Conservation (phyloP, 30 jellyfish, hydroid and myxozoan species). For the Turritopsis rubra region DNA sequence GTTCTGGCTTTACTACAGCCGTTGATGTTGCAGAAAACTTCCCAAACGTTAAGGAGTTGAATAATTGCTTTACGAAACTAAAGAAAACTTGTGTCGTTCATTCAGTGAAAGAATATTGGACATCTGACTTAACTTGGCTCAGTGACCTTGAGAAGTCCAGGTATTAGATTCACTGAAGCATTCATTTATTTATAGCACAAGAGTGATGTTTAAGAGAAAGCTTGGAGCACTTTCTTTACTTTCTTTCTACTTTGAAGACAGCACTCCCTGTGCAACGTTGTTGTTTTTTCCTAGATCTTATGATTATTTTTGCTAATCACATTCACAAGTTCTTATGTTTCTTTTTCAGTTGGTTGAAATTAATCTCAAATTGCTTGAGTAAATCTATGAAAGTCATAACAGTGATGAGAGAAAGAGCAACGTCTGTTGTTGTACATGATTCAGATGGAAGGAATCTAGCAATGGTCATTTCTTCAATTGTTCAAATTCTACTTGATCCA, state of each 20-base stretch:
- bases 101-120: slow-evolving; percentile 71
- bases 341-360: slow-evolving; percentile 61
- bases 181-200: too few species aligned
- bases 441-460: slow-evolving; percentile 65
- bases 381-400: slow-evolving; percentile 41
- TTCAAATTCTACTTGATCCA: slow-evolving; percentile 76
- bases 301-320: neutral
- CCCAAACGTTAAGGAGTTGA: slow-evolving; percentile 61
- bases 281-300: too few species aligned
- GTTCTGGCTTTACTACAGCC: slow-evolving; percentile 32
- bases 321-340: neutral
- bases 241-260: too few species aligned
- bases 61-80: slow-evolving; percentile 39
- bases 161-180: slow-evolving; percentile 20
- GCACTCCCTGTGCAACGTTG: too few species aligned
- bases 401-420: slow-evolving; percentile 31
- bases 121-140: slow-evolving; percentile 72
- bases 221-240: too few species aligned
- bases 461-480: slow-evolving; percentile 49
- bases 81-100: slow-evolving; percentile 49
- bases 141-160: slow-evolving; percentile 63
- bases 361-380: slow-evolving; percentile 35
- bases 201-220: too few species aligned
- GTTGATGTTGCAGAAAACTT: slow-evolving; percentile 31
- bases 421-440: slow-evolving; percentile 65